Evolutionary conservation across 2,888 invertebrate species (phyloP).

Genomic region (Trichacis sp.): DNA sequence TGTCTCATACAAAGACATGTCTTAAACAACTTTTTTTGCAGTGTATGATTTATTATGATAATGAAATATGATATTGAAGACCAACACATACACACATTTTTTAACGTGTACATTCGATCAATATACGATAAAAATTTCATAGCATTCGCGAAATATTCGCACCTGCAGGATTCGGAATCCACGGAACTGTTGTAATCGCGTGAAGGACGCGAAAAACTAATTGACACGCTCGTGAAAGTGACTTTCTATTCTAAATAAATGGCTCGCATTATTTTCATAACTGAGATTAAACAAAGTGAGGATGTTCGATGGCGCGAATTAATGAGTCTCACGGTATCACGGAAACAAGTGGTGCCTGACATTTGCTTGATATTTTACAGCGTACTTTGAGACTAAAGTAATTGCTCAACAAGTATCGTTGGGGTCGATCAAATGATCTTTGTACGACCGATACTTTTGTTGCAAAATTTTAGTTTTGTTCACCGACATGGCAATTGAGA

Average conservation of each 20-base stretch:
- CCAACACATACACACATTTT: too few relatives aligned
- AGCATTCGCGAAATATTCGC: too few relatives aligned
- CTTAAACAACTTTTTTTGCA: too few relatives aligned
- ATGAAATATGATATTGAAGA: too few relatives aligned
- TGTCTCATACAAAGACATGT: too few relatives aligned
- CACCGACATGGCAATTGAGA: background rate
- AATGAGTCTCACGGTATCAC: slow-evolving; percentile 4
- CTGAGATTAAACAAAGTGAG: slow-evolving; percentile 6
- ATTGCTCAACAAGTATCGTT: background rate
- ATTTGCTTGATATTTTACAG: slow-evolving; percentile 6
- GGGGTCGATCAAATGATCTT: background rate
- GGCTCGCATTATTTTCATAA: slow-evolving; percentile 5
- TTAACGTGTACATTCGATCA: too few relatives aligned
- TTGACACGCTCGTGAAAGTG: background rate
- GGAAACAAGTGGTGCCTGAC: background rate
- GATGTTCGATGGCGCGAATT: slow-evolving; percentile 4
- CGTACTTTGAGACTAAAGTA: background rate
- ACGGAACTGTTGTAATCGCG: background rate
- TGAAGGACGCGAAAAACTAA: background rate
- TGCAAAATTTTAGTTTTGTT: too few relatives aligned
- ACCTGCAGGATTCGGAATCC: too few relatives aligned
- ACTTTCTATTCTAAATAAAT: background rate
- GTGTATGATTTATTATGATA: too few relatives aligned
- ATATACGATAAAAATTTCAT: too few relatives aligned
- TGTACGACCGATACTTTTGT: too few relatives aligned